phyloP scores from a whole-genome alignment of 2,113 vertebrate species.

The Neogale vison region DNA sequence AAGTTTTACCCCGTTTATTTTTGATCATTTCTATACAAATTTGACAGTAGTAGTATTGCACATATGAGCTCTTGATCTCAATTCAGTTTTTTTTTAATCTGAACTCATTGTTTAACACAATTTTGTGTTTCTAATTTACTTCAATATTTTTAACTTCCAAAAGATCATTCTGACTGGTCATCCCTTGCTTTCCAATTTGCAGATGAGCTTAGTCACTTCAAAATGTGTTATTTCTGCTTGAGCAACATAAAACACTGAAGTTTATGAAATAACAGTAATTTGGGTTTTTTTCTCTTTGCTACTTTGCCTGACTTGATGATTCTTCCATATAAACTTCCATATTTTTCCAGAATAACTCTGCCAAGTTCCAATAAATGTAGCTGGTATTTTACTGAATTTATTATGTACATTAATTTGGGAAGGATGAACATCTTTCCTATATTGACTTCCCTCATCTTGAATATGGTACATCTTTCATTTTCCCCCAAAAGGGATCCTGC shows the following conservation, averaged over 20 bases:
- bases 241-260: not conserved
- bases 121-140: not conserved
- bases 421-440: not conserved
- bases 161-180: not conserved
- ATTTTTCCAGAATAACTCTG: not conserved
- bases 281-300: not conserved
- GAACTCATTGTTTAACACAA: not conserved
- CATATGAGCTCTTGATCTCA: not conserved
- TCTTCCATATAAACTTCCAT: not conserved
- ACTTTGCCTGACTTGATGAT: not conserved
- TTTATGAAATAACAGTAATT: not conserved
- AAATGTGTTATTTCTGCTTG: not conserved
- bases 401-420: not conserved
- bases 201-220: not conserved
- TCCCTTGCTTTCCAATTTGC: not conserved
- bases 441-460: not conserved
- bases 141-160: not conserved
- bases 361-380: not conserved
- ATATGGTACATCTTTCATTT: not conserved
- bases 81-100: not conserved
- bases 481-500: not conserved
- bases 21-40: not conserved
- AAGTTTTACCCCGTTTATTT: not conserved
- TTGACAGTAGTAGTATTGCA: not conserved
- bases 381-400: not conserved